Evolutionary conservation across 2,113 vertebrate species (phyloP).

Genomic region (Myotis lucifugus): DNA sequence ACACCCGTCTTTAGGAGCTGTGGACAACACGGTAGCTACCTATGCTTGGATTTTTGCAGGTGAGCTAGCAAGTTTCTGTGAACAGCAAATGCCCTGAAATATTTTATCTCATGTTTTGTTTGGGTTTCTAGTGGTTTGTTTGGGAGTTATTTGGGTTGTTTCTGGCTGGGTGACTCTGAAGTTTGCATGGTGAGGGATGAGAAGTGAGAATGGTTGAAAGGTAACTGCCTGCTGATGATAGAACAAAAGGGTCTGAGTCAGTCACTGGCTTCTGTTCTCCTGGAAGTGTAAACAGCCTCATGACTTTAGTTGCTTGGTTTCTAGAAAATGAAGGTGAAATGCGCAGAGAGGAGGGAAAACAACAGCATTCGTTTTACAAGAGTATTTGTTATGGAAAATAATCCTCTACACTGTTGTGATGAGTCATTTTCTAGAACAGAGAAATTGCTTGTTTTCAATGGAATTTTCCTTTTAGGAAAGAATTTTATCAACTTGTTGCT

Average conservation of each 20-base stretch:
- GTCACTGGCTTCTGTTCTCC: background rate
- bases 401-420: constrained; percentile 14
- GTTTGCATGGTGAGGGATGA: background rate
- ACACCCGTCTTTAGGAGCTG: background rate
- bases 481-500: constrained; percentile 47
- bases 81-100: background rate
- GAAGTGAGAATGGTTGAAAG: background rate
- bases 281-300: background rate
- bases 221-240: background rate
- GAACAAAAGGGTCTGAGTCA: background rate
- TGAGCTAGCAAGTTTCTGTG: background rate
- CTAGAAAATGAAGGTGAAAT: constrained; percentile 42
- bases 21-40: background rate
- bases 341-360: background rate
- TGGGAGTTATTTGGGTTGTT: constrained; percentile 34
- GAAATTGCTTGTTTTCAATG: constrained; percentile 42
- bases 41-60: background rate
- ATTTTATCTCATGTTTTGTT: constrained; percentile 45
- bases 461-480: constrained; percentile 66
- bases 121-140: constrained; percentile 55
- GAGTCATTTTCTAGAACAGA: background rate
- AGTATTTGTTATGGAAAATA: constrained; percentile 49
- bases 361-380: constrained; percentile 2
- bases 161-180: constrained; percentile 50
- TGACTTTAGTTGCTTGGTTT: background rate